Percentiles rank a stretch among this genome's conserved stretches.
Evolutionary conservation across 2,797 vertebrate species (phyloP).

Genomic region (Cuniculus paca): DNA sequence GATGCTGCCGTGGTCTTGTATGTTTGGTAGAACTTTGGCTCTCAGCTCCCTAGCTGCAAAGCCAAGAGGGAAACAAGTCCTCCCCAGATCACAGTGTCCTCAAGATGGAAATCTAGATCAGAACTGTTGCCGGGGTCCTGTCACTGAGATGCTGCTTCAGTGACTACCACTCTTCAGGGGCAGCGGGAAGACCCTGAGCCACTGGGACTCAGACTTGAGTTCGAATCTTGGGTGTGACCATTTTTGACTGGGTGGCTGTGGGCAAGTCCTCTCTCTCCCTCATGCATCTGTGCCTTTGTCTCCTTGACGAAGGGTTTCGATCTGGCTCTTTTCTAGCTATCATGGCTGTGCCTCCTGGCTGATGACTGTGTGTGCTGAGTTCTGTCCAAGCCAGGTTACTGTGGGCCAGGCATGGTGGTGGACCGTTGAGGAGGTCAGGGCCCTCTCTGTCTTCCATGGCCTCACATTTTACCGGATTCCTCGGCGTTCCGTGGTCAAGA

Average conservation of each 20-base stretch:
- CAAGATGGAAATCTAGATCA: not conserved
- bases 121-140: not conserved
- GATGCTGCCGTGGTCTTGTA: rapidly evolving
- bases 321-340: not conserved
- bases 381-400: not conserved
- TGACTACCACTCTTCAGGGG: not conserved
- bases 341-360: not conserved
- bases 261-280: not conserved
- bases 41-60: not conserved
- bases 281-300: not conserved
- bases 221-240: not conserved
- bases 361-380: not conserved
- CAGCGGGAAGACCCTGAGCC: not conserved
- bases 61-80: not conserved
- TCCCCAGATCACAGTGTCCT: not conserved
- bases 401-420: not conserved
- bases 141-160: not conserved
- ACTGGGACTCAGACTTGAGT: not conserved
- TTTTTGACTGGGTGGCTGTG: not conserved
- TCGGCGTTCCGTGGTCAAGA: not conserved
- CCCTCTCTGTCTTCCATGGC: not conserved
- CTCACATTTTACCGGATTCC: not conserved
- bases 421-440: too few relatives aligned
- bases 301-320: not conserved
- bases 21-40: not conserved